These are phyloP conservation scores for Augochlora pura DNA, from an alignment of 1,140 invertebrate genomes.

Conservation along the genomic window DNA sequence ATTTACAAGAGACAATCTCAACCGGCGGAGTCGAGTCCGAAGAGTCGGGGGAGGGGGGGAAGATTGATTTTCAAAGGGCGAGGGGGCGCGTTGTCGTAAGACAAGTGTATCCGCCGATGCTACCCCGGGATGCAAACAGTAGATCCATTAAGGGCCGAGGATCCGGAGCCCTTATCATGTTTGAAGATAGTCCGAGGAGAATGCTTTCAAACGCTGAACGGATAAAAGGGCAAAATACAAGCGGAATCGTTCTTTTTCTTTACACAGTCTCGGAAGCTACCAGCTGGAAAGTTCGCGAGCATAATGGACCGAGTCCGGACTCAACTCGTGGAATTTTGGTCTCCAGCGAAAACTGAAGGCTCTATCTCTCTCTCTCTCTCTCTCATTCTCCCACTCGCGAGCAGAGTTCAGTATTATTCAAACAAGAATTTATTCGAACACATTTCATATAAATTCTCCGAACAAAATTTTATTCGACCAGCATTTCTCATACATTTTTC, in stretches of 20 bases:
- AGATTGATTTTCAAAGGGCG: constrained; percentile 59
- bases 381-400: too few species aligned
- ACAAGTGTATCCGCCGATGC: constrained; percentile 41
- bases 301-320: constrained; percentile 24
- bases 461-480: too few species aligned
- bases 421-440: too few species aligned
- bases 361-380: too few species aligned
- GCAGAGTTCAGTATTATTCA: too few species aligned
- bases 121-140: constrained; percentile 63
- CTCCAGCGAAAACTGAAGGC: background rate
- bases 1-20: constrained; percentile 9
- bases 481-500: too few species aligned
- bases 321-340: constrained; percentile 20
- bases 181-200: constrained; percentile 51
- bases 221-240: constrained; percentile 43
- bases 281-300: constrained; percentile 19
- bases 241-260: constrained; percentile 29
- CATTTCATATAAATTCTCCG: too few species aligned
- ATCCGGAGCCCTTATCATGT: constrained; percentile 48
- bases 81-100: constrained; percentile 27
- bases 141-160: constrained; percentile 60
- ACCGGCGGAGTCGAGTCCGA: background rate
- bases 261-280: constrained; percentile 4
- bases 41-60: background rate
- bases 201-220: constrained; percentile 23